Percentiles rank a stretch among this genome's conserved stretches.
phyloP scores from a whole-genome alignment of 1,140 invertebrate genomes.

The Eufriesea mexicana region DNA sequence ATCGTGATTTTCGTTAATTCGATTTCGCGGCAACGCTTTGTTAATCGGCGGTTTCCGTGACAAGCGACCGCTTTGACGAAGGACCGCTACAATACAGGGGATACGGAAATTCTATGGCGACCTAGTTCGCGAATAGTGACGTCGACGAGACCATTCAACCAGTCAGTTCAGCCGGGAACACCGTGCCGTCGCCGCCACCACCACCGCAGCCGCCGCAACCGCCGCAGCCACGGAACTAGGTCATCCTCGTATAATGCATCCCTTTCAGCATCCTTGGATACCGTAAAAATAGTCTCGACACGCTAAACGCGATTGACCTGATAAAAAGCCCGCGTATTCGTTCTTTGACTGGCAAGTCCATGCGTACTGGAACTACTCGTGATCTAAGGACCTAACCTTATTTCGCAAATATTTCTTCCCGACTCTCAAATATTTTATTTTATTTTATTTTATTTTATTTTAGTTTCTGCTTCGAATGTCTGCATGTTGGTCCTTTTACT shows the following conservation, averaged over 20 bases:
- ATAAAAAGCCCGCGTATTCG: neutral
- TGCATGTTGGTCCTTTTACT: no score
- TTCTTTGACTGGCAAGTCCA: neutral
- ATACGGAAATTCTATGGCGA: slow-evolving; percentile 40
- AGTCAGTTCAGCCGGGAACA: slow-evolving; percentile 36
- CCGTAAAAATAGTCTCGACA: slow-evolving; percentile 39
- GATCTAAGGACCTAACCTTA: no score
- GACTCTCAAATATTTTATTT: no score
- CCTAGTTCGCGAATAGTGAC: slow-evolving; percentile 53
- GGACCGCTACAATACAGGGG: slow-evolving; percentile 4
- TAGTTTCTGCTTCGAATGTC: no score
- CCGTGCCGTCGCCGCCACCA: neutral
- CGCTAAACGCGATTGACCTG: slow-evolving; percentile 24
- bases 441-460: no score
- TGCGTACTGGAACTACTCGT: neutral
- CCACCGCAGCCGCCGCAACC: slow-evolving; percentile 4
- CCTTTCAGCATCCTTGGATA: slow-evolving; percentile 42
- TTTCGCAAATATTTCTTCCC: no score
- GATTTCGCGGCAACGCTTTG: slow-evolving; percentile 1
- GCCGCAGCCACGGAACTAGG: slow-evolving; percentile 56
- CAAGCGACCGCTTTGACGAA: neutral
- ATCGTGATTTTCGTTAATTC: slow-evolving; percentile 17
- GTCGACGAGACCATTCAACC: slow-evolving; percentile 50
- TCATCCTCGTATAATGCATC: slow-evolving; percentile 61
- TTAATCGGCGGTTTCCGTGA: neutral